phyloP scores from a whole-genome alignment of 30 jellyfish, hydroid and myxozoan species.

The Pseudorhiza aurosa region DNA sequence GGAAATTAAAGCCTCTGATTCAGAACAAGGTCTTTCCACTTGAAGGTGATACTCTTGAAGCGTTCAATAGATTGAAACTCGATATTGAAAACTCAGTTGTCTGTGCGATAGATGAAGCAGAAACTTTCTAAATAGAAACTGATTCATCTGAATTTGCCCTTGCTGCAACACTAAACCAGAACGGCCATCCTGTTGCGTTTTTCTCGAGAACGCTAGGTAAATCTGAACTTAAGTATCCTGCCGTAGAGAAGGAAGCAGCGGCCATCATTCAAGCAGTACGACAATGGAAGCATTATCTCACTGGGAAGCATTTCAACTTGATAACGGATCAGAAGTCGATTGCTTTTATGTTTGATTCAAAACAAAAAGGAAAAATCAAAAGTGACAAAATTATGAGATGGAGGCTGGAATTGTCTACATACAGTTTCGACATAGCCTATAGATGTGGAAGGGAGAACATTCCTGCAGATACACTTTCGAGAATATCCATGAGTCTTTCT shows the following conservation, averaged over 20 bases:
- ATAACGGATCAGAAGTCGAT: slow-evolving; percentile 76
- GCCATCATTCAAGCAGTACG: slow-evolving; percentile 74
- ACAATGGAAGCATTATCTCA: slow-evolving; percentile 56
- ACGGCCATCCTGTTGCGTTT: slow-evolving; percentile 81
- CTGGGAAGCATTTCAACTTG: slow-evolving; percentile 67
- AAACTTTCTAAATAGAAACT: slow-evolving; percentile 52
- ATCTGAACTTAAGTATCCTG: slow-evolving; percentile 39
- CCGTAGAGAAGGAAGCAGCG: slow-evolving; percentile 82
- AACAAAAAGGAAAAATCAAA: slow-evolving; percentile 33
- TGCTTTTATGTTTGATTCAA: slow-evolving; percentile 40
- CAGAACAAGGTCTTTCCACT: slow-evolving; percentile 45
- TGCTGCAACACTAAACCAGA: slow-evolving; percentile 80
- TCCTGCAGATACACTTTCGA: slow-evolving; percentile 49
- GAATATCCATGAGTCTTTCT: slow-evolving; percentile 25
- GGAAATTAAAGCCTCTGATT: slow-evolving; percentile 54
- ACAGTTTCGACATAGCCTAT: slow-evolving; percentile 44
- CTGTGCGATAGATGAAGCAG: slow-evolving; percentile 32
- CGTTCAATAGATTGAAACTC: slow-evolving; percentile 45
- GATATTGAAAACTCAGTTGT: slow-evolving; percentile 25
- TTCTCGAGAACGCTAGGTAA: slow-evolving; percentile 55
- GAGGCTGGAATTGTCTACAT: slow-evolving; percentile 43
- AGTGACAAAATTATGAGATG: slow-evolving; percentile 37
- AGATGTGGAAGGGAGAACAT: slow-evolving; percentile 24
- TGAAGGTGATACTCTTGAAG: slow-evolving; percentile 12
- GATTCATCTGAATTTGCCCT: slow-evolving; percentile 72